Evolutionary conservation across 2,113 vertebrate genomes (phyloP), one percentile per base, ranked within the genome.

Genomic region (Puffinus mauretanicus): DNA sequence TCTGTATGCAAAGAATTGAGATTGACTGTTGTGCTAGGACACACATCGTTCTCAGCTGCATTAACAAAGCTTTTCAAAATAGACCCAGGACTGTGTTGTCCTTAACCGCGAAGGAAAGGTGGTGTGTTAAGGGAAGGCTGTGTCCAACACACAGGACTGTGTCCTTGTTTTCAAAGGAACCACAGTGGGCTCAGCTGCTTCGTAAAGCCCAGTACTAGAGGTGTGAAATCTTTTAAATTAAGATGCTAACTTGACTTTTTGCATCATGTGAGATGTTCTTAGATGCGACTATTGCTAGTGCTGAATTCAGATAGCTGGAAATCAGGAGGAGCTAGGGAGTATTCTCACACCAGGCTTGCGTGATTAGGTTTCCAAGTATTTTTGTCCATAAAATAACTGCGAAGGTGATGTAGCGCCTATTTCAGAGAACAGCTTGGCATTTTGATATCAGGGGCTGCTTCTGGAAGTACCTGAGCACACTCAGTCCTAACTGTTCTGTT

Each of bases 21-120:
- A 7, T 5, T 8, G 64, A 8, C 15, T 38, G 9, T 36, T 20
- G 13, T 32, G 76, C 80, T 55, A 10, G 66, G 73, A 4, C 30
- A 4, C 10, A 2, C 19, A 2, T 26, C 1, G 0, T 15, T 32
- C 34, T 36, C 14, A 2, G 26, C 79, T n/a, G 36, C 16, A 0
- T 17, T 17, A 6, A 69, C 1, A 4, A 34, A 40, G 36, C 16
- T 38, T 73, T 30, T 58, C 47, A 6, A 17, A 86, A 10, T 3
- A 5, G 55, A 10, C 47, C 26, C 22, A 3, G 44, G 9, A 6
- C 27, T 15, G 20, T 9, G 34, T 18, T 66, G 70, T 34, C 21
- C 13, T 44, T 46, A 8, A 14, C 54, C 2, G 0, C 3, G 46
- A 9, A 17, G 75, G 38, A 32, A 52, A 55, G 34, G 22, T 24